Evolutionary conservation across 2,797 vertebrate species (phyloP).

Genomic region (Cuniculus paca): DNA sequence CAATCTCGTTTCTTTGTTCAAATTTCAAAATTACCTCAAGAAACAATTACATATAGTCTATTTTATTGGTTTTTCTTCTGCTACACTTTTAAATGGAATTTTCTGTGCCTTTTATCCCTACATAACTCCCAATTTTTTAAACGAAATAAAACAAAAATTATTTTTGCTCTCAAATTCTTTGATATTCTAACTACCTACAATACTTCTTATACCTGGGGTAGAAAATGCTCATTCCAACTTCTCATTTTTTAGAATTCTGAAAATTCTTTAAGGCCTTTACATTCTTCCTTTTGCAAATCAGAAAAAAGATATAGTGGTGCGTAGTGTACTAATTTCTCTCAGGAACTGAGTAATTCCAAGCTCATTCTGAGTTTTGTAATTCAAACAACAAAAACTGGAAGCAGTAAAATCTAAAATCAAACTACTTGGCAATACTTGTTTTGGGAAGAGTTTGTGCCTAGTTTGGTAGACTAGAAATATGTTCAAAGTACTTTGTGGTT

Average conservation of each 20-base stretch:
- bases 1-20: neutral
- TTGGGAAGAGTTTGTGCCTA: neutral
- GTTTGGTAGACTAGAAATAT: neutral
- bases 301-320: neutral
- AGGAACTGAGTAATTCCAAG: neutral
- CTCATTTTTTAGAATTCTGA: neutral
- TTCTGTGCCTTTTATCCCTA: neutral
- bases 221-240: neutral
- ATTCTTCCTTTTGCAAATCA: neutral
- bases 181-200: neutral
- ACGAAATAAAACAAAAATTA: neutral
- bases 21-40: neutral
- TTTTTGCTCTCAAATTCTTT: slow-evolving; percentile 27
- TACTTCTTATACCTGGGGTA: neutral
- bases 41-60: neutral
- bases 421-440: neutral
- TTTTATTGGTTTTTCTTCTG: neutral
- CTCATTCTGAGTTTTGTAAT: slow-evolving; percentile 14
- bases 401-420: neutral
- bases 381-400: neutral
- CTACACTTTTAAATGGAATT: neutral
- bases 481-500: neutral
- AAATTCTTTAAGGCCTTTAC: neutral
- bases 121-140: neutral
- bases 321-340: neutral